These are phyloP conservation scores for Poeciliopsis turrubarensis DNA, from an alignment of 2,113 vertebrate species.

Conservation along the genomic window DNA sequence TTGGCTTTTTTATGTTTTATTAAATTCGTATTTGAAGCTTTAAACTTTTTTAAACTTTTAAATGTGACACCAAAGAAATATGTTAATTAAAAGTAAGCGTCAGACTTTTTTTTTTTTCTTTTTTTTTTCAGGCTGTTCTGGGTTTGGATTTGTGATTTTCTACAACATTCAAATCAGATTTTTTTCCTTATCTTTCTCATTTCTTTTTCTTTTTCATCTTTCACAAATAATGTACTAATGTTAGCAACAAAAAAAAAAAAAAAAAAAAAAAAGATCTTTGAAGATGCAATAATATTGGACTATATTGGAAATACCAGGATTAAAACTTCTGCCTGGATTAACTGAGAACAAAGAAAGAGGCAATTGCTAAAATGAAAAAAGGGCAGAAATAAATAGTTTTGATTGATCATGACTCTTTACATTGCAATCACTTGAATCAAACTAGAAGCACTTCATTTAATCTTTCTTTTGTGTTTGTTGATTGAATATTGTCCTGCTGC, in stretches of 20 bases:
- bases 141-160: not conserved
- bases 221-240: not conserved
- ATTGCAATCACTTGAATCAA: constrained; percentile 6
- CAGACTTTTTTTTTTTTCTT: not conserved
- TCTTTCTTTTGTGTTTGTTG: not conserved
- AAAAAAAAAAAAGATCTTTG: not conserved
- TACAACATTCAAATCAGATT: not conserved
- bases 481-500: not conserved
- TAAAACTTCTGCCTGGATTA: not conserved
- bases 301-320: constrained; percentile 2
- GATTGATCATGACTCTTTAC: not conserved
- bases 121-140: not conserved
- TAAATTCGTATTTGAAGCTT: not conserved
- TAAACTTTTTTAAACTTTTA: not conserved
- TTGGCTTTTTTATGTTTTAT: not conserved
- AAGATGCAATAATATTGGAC: constrained; percentile 4
- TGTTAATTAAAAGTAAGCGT: not conserved
- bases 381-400: not conserved
- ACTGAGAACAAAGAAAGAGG: no score
- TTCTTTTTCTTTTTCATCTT: not conserved
- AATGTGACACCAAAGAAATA: constrained; percentile 1
- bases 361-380: no score
- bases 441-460: not conserved
- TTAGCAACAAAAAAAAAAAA: not conserved
- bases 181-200: not conserved